Conservation (phyloP, 2,888 invertebrate genomes). For the Trachelus tabidus region DNA sequence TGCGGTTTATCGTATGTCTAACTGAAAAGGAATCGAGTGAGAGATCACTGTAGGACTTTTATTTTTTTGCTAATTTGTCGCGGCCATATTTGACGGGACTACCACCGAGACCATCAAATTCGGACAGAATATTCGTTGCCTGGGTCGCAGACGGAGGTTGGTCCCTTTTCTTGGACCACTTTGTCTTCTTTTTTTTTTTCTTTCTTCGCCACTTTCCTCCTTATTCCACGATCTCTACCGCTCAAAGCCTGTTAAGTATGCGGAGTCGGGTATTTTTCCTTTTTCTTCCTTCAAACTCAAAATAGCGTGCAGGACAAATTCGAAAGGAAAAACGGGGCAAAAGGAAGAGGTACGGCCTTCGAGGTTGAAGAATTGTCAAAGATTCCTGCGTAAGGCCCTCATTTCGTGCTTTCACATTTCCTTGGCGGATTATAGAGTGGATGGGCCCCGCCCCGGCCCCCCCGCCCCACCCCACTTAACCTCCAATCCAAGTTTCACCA, state of each 20-base stretch:
- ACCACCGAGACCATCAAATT: not conserved
- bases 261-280: not conserved
- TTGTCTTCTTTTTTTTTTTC: not conserved
- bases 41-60: not conserved
- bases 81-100: not conserved
- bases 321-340: not conserved
- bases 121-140: not conserved
- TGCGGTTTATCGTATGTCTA: no score
- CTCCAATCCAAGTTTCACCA: not conserved
- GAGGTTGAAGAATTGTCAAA: not conserved
- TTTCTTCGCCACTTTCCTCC: not conserved
- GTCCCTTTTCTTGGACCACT: not conserved
- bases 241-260: not conserved
- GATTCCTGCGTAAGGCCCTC: not conserved
- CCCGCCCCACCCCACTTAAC: no score
- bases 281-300: not conserved
- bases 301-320: not conserved
- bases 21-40: no score
- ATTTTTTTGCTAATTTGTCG: not conserved
- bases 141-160: not conserved
- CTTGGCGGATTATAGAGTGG: not conserved
- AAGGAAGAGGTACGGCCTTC: not conserved
- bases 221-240: not conserved
- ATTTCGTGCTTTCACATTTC: not conserved
- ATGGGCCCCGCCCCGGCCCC: not conserved